Conservation (phyloP, 2,888 invertebrate species). For the Theretra japonica region DNA sequence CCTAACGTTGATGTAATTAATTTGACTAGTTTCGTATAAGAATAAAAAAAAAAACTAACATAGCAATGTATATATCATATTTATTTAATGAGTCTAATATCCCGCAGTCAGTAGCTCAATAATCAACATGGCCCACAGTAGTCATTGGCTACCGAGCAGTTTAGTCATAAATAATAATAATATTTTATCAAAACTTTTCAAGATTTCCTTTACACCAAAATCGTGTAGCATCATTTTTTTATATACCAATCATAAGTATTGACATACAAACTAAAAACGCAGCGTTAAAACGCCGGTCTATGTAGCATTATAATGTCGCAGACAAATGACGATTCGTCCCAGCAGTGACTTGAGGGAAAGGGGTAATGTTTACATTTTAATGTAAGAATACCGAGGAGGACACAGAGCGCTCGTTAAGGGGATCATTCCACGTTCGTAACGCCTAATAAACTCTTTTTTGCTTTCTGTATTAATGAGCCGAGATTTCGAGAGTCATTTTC, state of each 20-base stretch:
- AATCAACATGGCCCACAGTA: no score
- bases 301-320: slow-evolving; percentile 57
- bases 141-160: no score
- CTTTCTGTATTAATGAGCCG: slow-evolving; percentile 68
- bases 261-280: slow-evolving; percentile 13
- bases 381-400: slow-evolving; percentile 70
- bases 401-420: slow-evolving; percentile 70
- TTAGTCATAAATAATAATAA: no score
- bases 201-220: neutral
- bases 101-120: no score
- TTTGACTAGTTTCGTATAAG: no score
- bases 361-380: slow-evolving; percentile 81
- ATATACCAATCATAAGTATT: no score
- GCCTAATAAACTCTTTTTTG: slow-evolving; percentile 67
- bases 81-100: no score
- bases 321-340: slow-evolving; percentile 75
- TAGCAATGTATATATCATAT: no score
- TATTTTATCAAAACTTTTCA: no score
- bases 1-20: no score
- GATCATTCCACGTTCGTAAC: slow-evolving; percentile 65
- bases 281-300: slow-evolving; percentile 60
- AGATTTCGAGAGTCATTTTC: slow-evolving; percentile 26
- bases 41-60: no score
- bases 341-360: slow-evolving; percentile 68
- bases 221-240: slow-evolving; percentile 27